A percentile compares a stretch with the other conserved stretches of the same genome.
These are phyloP conservation scores for Pithecia hirsuta DNA, from an alignment of 2,797 vertebrate genomes.

Conservation along the genomic window DNA sequence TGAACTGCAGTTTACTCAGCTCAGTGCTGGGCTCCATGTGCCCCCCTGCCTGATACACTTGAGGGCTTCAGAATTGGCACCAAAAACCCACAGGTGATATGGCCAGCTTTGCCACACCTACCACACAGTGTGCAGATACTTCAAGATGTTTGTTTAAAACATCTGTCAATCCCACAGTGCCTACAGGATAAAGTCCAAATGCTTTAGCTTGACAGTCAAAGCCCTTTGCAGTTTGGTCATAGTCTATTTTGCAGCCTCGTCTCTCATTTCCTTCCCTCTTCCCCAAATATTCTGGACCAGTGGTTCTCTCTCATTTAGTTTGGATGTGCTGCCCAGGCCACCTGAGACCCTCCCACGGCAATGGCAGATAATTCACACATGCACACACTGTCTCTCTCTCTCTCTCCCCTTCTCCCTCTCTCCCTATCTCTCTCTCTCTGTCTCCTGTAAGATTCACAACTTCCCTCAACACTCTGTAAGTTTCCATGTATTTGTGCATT, in stretches of 20 bases:
- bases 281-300: not conserved
- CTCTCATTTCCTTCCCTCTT: not conserved
- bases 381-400: not conserved
- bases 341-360: not conserved
- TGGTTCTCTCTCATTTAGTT: not conserved
- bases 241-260: not conserved
- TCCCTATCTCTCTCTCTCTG: too few relatives aligned
- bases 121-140: accelerated
- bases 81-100: not conserved
- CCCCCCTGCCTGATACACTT: not conserved
- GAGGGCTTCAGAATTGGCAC: not conserved
- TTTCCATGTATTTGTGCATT: not conserved
- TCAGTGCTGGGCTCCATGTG: not conserved
- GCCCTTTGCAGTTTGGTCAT: not conserved
- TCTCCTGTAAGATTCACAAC: not conserved
- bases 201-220: not conserved
- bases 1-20: not conserved
- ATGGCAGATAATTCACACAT: not conserved
- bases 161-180: not conserved
- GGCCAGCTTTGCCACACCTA: not conserved
- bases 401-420: too few relatives aligned
- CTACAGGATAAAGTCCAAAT: not conserved
- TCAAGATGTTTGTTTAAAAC: not conserved
- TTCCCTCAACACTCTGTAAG: not conserved
- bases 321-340: not conserved